Conservation (phyloP, 2,113 vertebrate species). For the Lutjanus erythropterus region DNA sequence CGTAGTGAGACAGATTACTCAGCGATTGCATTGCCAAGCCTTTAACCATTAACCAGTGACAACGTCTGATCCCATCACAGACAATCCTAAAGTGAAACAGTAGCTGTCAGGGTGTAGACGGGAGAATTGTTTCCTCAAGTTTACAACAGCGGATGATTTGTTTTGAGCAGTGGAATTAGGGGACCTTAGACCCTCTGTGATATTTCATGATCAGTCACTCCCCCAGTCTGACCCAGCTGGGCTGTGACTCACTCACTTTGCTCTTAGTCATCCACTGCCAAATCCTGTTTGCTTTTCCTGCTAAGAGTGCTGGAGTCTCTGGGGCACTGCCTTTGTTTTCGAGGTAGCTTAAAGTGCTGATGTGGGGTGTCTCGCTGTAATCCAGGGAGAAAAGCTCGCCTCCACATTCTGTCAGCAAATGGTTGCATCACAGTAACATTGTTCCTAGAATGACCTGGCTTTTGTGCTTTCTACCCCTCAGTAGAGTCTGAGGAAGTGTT, state of each 20-base stretch:
- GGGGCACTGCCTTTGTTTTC: conserved; percentile 30
- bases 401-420: conserved; percentile 20
- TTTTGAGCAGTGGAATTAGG: conserved; percentile 24
- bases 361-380: conserved; percentile 19
- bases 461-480: not conserved
- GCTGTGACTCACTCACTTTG: conserved; percentile 60
- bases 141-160: conserved; percentile 18
- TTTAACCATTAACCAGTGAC: conserved; percentile 42
- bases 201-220: conserved; percentile 44
- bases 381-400: conserved; percentile 16
- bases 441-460: not conserved
- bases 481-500: conserved; percentile 7
- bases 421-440: not conserved
- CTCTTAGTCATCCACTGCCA: conserved; percentile 59
- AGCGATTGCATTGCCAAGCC: not conserved
- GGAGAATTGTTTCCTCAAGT: conserved; percentile 14
- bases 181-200: conserved; percentile 20
- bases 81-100: not conserved
- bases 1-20: conserved; percentile 14
- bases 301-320: not conserved
- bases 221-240: conserved; percentile 47
- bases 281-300: conserved; percentile 56
- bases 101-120: not conserved
- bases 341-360: conserved; percentile 16
- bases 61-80: not conserved